Evolutionary conservation across 2,113 vertebrate genomes (phyloP).

Genomic region (Furnarius figulus): DNA sequence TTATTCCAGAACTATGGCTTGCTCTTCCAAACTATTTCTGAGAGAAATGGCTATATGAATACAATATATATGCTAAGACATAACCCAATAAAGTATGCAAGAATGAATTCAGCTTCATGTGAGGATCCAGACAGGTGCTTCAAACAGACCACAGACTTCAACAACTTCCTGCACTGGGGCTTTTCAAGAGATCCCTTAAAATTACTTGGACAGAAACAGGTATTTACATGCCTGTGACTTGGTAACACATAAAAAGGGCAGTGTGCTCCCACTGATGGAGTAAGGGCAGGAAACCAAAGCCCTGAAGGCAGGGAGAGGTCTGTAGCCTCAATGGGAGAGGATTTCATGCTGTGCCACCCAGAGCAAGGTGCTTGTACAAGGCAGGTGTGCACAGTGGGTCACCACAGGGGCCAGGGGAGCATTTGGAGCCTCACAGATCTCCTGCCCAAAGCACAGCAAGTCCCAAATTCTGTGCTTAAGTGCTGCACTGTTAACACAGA

Average conservation of each 20-base stretch:
- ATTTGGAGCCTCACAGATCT: background rate
- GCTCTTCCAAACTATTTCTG: background rate
- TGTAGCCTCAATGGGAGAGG: background rate
- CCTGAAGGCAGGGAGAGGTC: background rate
- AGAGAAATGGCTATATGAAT: background rate
- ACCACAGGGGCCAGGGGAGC: background rate
- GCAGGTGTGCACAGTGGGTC: background rate
- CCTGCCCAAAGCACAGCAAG: background rate
- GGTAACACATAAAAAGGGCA: background rate
- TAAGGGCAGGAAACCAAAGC: background rate
- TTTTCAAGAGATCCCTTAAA: background rate
- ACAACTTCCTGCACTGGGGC: background rate
- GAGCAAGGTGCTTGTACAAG: background rate
- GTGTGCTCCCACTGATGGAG: background rate
- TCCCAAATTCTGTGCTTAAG: background rate
- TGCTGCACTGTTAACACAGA: background rate
- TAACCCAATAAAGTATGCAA: background rate
- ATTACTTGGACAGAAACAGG: background rate
- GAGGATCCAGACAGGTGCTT: background rate
- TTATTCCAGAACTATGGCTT: background rate
- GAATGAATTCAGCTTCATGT: background rate
- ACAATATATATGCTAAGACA: background rate
- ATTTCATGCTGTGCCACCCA: background rate
- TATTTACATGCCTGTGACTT: background rate
- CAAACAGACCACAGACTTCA: background rate